Evolutionary conservation across 2,113 vertebrate genomes (phyloP).

Genomic region (Dissostichus mawsoni): DNA sequence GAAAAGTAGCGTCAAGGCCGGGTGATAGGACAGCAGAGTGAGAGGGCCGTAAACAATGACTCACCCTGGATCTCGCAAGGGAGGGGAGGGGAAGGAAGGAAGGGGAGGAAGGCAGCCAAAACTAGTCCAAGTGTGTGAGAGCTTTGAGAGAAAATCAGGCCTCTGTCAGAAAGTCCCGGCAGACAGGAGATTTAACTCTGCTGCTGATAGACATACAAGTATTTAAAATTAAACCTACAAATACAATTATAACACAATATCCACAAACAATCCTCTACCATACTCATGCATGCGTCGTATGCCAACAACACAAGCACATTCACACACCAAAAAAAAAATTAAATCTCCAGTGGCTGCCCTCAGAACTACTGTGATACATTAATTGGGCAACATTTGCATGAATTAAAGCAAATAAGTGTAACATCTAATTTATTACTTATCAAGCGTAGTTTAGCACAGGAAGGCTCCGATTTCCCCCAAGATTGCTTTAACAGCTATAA

Average conservation of each 20-base stretch:
- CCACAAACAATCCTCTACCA: conserved; percentile 30
- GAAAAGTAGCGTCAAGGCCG: conserved; percentile 79
- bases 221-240: conserved; percentile 20
- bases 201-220: conserved; percentile 21
- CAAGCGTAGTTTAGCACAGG: conserved; percentile 96
- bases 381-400: conserved; percentile 99
- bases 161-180: conserved; percentile 65
- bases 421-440: conserved; percentile 99
- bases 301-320: conserved; percentile 82
- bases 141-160: conserved; percentile 56
- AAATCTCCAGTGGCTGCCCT: conserved; percentile 98
- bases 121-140: conserved; percentile 48
- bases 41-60: conserved; percentile 84
- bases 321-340: conserved; percentile 96
- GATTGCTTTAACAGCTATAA: conserved; percentile 99
- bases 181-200: conserved; percentile 48
- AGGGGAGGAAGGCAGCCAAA: conserved; percentile 63
- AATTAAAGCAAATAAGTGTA: conserved; percentile 99
- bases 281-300: conserved; percentile 69
- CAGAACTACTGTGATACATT: conserved; percentile 99
- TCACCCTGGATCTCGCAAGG: conserved; percentile 75
- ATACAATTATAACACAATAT: conserved; percentile 1
- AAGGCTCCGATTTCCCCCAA: conserved; percentile 99
- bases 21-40: conserved; percentile 73
- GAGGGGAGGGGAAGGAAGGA: conserved; percentile 37